These are phyloP conservation scores for Grus americana DNA, from an alignment of 2,113 vertebrate genomes.

Conservation along the genomic window DNA sequence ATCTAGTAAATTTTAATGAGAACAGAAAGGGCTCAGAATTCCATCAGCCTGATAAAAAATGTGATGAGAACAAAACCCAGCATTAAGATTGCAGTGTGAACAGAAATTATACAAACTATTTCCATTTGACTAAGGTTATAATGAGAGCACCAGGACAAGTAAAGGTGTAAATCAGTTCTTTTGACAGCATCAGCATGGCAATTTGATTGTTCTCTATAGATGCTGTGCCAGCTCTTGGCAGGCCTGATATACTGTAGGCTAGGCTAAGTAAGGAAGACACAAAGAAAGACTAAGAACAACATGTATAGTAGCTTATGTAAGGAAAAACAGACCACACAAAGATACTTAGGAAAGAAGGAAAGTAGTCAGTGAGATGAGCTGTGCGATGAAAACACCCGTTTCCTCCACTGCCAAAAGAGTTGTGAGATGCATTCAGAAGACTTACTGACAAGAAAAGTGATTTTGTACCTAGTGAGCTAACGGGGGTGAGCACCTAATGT, in stretches of 20 bases:
- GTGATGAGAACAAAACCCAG: background rate
- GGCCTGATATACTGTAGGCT: background rate
- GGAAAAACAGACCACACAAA: background rate
- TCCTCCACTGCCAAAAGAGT: background rate
- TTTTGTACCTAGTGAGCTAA: background rate
- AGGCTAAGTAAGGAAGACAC: background rate
- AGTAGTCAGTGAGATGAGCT: background rate
- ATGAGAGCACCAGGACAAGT: background rate
- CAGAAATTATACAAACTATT: conserved; percentile 11
- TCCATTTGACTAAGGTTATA: background rate
- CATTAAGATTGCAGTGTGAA: background rate
- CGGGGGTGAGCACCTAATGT: background rate
- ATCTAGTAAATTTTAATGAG: conserved; percentile 34
- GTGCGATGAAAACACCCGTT: background rate
- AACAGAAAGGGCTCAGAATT: conserved; percentile 24
- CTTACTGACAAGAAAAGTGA: background rate
- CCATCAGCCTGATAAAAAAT: background rate
- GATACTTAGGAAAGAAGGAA: background rate
- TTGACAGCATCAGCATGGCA: background rate
- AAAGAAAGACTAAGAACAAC: background rate
- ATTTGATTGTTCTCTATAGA: background rate
- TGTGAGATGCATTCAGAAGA: background rate
- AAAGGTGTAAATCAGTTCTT: background rate
- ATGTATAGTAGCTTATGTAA: background rate
- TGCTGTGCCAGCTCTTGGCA: background rate